phyloP scores from a whole-genome alignment of 2,797 vertebrate genomes.

The Eulemur mongoz region DNA sequence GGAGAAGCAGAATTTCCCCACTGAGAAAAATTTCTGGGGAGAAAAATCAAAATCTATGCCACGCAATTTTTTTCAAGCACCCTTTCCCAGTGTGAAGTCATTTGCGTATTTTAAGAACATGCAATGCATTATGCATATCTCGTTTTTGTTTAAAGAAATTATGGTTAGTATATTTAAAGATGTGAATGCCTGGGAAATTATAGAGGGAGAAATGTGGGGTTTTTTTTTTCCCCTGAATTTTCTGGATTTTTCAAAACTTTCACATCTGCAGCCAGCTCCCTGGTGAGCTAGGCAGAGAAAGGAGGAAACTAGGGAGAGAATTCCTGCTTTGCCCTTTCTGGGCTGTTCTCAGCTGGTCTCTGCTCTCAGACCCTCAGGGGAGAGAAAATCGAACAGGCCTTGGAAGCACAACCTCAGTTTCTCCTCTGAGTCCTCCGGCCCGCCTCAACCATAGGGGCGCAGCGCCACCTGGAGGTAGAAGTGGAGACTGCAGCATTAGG shows the following conservation, averaged over 20 bases:
- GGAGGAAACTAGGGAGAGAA: not conserved
- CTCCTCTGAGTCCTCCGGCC: not conserved
- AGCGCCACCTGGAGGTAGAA: constrained; percentile 45
- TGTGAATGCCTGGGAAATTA: constrained; percentile 63
- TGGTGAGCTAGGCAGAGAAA: not conserved
- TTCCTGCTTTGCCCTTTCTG: not conserved
- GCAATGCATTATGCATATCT: constrained; percentile 51
- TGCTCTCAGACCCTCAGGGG: not conserved
- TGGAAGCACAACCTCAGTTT: not conserved
- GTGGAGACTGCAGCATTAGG: not conserved
- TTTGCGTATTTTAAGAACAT: constrained; percentile 67
- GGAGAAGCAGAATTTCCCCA: not conserved
- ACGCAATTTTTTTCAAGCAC: constrained; percentile 13
- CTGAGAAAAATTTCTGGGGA: not conserved
- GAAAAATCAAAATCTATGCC: constrained; percentile 5
- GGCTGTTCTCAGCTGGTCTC: not conserved
- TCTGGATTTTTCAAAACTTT: constrained; percentile 50
- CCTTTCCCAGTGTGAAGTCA: constrained; percentile 57
- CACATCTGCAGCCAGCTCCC: constrained; percentile 32
- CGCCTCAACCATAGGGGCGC: not conserved
- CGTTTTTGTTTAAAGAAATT: constrained; percentile 63
- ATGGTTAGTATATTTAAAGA: constrained; percentile 63
- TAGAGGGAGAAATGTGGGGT: constrained; percentile 12
- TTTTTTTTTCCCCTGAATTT: not conserved
- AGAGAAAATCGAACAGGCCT: not conserved